Evolutionary conservation across 2,113 vertebrate genomes (phyloP), one percentile per base, ranked within the genome.

Genomic region (Athene cunicularia): DNA sequence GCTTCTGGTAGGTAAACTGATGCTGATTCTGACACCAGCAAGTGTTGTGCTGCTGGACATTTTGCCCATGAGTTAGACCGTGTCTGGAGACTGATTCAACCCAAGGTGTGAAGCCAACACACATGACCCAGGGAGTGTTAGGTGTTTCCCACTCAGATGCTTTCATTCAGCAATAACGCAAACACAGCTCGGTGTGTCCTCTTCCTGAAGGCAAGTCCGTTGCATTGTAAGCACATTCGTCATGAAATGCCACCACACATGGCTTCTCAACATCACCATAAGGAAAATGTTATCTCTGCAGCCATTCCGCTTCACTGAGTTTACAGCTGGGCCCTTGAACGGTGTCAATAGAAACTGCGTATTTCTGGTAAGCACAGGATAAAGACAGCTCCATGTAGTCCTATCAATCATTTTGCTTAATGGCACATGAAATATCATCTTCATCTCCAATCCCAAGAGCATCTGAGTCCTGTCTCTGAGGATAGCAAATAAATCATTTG

Each of bases 191-290:
- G 0, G 33, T 53, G 60, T 88, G 62, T 76, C 35, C 53, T 94
- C 86, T 96, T 94, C 93, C 93, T 89, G 80, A 14, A 89, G 77
- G 56, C 76, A 95, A 89, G 84, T 72, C 80, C 74, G 63, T 82
- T 59, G 53, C 24, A 0, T 58, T 66, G 41, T 58, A 79, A 83
- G 71, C 24, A 66, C 3, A 5, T 90, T 87, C 5, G 12, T 85
- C 87, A 59, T 37, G 45, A 68, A 91, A 85, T 5, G 3, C 28
- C 52, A 45, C 15, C 9, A 8, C 62, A 68, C 45, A 13, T 5
- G 32, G 39, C 49, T 96, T 87, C 86, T 76, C 75, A 64, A 45
- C 32, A 47, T 45, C 6, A 2, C 23, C 1, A 0, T 49, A 73
- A 74, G 66, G 73, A 90, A 91, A 82, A 64, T n/a, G 12, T 55